Evolutionary conservation across 2,113 vertebrate species (phyloP).

Genomic region (Spermophilus dauricus): DNA sequence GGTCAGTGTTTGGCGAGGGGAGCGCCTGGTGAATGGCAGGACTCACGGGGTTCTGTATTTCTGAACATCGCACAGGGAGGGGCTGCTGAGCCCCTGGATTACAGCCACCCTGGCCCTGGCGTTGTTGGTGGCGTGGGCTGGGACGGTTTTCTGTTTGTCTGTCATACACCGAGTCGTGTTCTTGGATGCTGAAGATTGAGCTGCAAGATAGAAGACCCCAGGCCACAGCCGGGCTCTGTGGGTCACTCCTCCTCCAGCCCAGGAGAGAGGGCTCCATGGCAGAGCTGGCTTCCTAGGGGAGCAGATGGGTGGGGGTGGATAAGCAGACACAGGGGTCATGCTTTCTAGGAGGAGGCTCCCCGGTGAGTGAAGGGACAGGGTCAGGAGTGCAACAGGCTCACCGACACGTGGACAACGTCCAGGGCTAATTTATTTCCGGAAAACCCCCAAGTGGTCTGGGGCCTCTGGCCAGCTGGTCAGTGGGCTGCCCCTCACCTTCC

Average conservation of each 20-base stretch:
- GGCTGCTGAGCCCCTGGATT: not conserved
- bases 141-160: too few relatives aligned
- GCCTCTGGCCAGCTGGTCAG: not conserved
- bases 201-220: not conserved
- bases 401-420: not conserved
- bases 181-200: not conserved
- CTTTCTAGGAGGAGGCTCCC: too few relatives aligned
- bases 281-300: not conserved
- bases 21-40: not conserved
- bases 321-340: not conserved
- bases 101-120: not conserved
- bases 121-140: not conserved
- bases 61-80: too few relatives aligned
- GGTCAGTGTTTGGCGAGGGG: not conserved
- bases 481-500: accelerated
- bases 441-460: not conserved
- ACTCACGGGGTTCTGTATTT: not conserved
- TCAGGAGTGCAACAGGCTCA: not conserved
- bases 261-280: too few relatives aligned
- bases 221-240: too few relatives aligned
- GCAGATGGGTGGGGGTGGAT: not conserved
- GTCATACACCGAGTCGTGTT: accelerated
- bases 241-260: too few relatives aligned
- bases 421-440: not conserved
- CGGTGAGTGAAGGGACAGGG: not conserved